Percentiles rank a stretch among this genome's conserved stretches.
These are phyloP conservation scores for Drosophila rellima DNA, from an alignment of 2,888 invertebrate species.

Conservation along the genomic window DNA sequence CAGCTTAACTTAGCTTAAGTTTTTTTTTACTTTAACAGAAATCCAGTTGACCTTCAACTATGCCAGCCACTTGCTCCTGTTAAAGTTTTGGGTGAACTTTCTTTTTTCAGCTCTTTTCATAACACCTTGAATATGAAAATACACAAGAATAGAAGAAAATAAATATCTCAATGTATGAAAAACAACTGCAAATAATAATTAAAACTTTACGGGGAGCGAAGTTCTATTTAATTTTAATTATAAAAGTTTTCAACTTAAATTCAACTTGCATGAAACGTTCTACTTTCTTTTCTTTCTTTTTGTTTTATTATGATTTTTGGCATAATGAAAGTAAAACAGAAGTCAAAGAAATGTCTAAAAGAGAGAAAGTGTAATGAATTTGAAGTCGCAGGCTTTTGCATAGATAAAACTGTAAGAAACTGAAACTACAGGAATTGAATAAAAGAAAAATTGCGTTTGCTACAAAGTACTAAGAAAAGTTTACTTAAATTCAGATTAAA, in stretches of 20 bases:
- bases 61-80: conserved; percentile 37
- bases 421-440: conserved; percentile 6
- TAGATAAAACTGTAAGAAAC: conserved; percentile 30
- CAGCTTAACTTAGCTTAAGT: conserved; percentile 17
- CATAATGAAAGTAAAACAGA: conserved; percentile 53
- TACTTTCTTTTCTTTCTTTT: conserved; percentile 28
- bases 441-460: conserved; percentile 26
- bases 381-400: conserved; percentile 21
- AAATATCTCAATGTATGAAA: conserved; percentile 26
- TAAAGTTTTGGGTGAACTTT: conserved; percentile 53
- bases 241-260: conserved; percentile 77
- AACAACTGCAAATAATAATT: conserved; percentile 72
- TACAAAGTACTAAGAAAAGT: conserved; percentile 13
- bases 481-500: conserved; percentile 16
- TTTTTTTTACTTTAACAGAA: conserved; percentile 34
- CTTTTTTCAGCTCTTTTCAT: conserved; percentile 18
- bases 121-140: conserved; percentile 42
- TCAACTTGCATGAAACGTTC: conserved; percentile 59
- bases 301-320: conserved; percentile 42
- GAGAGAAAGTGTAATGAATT: conserved; percentile 33
- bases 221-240: conserved; percentile 79
- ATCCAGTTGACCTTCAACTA: conserved; percentile 45
- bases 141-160: conserved; percentile 6
- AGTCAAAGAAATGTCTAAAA: conserved; percentile 41
- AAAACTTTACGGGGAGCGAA: conserved; percentile 65